Conservation (phyloP, 2,113 vertebrate genomes). For the Spheniscus mendiculus region DNA sequence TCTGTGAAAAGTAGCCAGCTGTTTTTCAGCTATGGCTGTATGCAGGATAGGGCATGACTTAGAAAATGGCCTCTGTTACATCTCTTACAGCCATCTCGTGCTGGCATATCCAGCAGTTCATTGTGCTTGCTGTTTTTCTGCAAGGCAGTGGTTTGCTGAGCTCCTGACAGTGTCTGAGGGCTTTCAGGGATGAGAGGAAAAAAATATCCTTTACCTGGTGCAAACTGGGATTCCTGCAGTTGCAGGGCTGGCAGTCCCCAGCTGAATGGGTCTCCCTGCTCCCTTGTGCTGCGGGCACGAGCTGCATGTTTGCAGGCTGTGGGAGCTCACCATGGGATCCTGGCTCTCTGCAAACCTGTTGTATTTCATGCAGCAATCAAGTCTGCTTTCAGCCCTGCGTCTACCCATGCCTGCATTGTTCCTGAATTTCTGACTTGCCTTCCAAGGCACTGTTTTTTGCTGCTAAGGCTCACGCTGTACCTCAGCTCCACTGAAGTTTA, state of each 20-base stretch:
- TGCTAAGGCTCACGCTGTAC: not conserved
- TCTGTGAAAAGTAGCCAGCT: not conserved
- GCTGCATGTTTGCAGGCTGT: not conserved
- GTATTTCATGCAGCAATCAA: not conserved
- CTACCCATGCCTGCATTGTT: not conserved
- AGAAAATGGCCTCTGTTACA: not conserved
- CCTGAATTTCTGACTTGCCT: not conserved
- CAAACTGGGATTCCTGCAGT: not conserved
- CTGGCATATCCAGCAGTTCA: not conserved
- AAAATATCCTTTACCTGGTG: not conserved
- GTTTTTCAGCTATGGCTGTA: not conserved
- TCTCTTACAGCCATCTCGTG: not conserved
- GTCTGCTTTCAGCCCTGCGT: not conserved
- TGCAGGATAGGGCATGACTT: not conserved
- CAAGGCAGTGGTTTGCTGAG: not conserved
- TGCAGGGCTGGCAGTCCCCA: not conserved
- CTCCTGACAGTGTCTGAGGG: not conserved
- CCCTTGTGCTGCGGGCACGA: not conserved
- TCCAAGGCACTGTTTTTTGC: not conserved
- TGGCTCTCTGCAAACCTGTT: not conserved
- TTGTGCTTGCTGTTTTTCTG: not conserved
- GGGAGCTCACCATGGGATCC: not conserved
- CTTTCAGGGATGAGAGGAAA: not conserved
- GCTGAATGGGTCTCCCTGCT: not conserved
- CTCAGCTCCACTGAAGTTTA: not conserved